Conservation (phyloP, 2,797 vertebrate genomes). For the Odontamblyopus rebecca region DNA sequence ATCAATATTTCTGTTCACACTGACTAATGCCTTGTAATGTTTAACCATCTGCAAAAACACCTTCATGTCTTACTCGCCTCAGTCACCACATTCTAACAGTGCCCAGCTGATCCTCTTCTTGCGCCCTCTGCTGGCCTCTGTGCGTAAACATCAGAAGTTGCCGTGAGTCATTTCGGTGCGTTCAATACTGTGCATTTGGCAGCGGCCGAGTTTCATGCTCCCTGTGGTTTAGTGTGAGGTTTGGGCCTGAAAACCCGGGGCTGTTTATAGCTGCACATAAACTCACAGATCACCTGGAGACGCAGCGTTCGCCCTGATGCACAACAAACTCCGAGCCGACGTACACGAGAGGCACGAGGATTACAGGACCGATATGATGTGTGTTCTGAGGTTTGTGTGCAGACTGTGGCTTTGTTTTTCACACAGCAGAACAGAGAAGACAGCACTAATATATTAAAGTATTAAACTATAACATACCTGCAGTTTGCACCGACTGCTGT, state of each 20-base stretch:
- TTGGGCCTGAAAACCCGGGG: neutral
- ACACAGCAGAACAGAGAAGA: neutral
- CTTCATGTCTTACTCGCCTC: too few relatives aligned
- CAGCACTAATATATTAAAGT: too few relatives aligned
- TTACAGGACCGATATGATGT: neutral
- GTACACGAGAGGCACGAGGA: neutral
- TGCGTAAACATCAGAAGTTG: neutral
- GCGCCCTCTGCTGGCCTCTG: too few relatives aligned
- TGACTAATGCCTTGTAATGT: too few relatives aligned
- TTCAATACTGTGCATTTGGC: neutral
- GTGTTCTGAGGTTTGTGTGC: neutral
- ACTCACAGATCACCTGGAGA: neutral
- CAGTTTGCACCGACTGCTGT: too few relatives aligned
- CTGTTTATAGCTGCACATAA: conserved; percentile 2
- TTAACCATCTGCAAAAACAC: too few relatives aligned
- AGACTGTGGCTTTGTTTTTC: neutral
- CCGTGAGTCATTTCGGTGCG: neutral
- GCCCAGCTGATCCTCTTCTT: too few relatives aligned
- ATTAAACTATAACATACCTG: too few relatives aligned
- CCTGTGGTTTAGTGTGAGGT: neutral
- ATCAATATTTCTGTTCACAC: too few relatives aligned
- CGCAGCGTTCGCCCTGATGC: neutral
- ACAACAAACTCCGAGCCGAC: neutral
- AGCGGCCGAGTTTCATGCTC: neutral
- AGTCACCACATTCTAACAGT: too few relatives aligned